Conservation (phyloP, 92 coral and sea anemone species). For the Isaurus tuberculatus region DNA sequence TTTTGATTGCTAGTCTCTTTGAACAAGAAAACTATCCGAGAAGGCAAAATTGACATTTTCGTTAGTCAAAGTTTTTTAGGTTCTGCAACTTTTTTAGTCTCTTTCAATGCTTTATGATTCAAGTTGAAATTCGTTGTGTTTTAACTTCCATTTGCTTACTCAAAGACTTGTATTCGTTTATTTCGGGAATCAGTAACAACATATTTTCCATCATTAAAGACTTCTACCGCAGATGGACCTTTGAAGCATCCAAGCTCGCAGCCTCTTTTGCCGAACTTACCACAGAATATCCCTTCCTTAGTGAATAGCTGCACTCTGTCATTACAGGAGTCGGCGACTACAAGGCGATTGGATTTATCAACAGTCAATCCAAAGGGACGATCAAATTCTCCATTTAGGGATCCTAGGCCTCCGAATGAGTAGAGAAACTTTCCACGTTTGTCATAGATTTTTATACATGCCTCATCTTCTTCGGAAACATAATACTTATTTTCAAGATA, state of each 20-base stretch:
- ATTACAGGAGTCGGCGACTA: constrained; percentile 38
- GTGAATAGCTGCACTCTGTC: constrained; percentile 42
- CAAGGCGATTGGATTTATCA: constrained; percentile 30
- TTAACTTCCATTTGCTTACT: not conserved
- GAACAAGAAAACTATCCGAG: too few relatives aligned
- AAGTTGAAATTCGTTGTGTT: not conserved
- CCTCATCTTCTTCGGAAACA: constrained; percentile 44
- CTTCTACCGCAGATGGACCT: constrained; percentile 36
- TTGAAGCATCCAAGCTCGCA: constrained; percentile 27
- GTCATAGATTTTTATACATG: constrained; percentile 34
- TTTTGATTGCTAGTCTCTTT: too few relatives aligned
- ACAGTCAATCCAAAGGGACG: constrained; percentile 43
- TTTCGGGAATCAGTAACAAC: constrained; percentile 41
- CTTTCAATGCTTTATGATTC: too few relatives aligned
- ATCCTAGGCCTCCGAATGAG: constrained; percentile 30
- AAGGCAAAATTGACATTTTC: too few relatives aligned
- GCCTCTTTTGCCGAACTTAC: constrained; percentile 43
- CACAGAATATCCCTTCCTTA: constrained; percentile 27
- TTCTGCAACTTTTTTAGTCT: too few relatives aligned
- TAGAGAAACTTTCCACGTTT: constrained; percentile 29
- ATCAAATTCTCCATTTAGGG: constrained; percentile 37
- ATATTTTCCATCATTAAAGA: constrained; percentile 39
- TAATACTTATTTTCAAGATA: constrained; percentile 10
- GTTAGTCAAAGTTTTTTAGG: too few relatives aligned
- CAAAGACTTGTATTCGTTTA: constrained; percentile 40